Base-by-base conservation (phyloP, 2,797 vertebrate species). In the Sebastiscus tertius region DNA sequence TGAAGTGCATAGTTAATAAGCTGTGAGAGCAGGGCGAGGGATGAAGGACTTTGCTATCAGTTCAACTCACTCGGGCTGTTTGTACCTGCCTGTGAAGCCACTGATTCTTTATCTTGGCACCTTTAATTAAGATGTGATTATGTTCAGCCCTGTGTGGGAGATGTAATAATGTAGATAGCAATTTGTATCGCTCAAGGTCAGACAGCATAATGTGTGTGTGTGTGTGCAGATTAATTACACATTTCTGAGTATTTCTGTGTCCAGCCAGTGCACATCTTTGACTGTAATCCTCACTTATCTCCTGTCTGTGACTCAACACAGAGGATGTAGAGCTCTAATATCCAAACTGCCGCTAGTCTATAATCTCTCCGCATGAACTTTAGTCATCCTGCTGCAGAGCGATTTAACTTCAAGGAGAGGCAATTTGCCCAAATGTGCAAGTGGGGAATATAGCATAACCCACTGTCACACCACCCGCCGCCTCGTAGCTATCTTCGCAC, bases 221-320 rank as follows among this genome's bases (percentile, higher is more conserved):
- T 49, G 16, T 29, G 20, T 29, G 20, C 54, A 77, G 75, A 82
- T 85, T 63, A 81, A 34, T 80, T 60, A 16, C 78, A 78, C 12
- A 36, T 87, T 85, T 70, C 36, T 34, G 72, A 60, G 75, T 62
- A 55, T 78, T 73, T 75, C 46, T 65, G 8, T 27, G 33, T 85
- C 58, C 75, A 80, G 36, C 49, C 59, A 27, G 60, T 78, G 8
- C 69, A 31, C 31, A 65, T 81, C 63, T 83, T 80, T 70, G 46
- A 75, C 76, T 83, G 56, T 90, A 88, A 89, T 92, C 83, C 84
- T 84, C 55, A 79, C 58, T 88, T 72, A 86, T 91, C 70, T 79
- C 36, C 49, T 60, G 72, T 59, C 77, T 80, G 70, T 64, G 88
- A 89, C 79, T 85, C 84, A 68, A 67, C 73, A 69, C 46, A 54